phyloP scores from a whole-genome alignment of 2,113 vertebrate species.

The Rhabdornis inornatus region DNA sequence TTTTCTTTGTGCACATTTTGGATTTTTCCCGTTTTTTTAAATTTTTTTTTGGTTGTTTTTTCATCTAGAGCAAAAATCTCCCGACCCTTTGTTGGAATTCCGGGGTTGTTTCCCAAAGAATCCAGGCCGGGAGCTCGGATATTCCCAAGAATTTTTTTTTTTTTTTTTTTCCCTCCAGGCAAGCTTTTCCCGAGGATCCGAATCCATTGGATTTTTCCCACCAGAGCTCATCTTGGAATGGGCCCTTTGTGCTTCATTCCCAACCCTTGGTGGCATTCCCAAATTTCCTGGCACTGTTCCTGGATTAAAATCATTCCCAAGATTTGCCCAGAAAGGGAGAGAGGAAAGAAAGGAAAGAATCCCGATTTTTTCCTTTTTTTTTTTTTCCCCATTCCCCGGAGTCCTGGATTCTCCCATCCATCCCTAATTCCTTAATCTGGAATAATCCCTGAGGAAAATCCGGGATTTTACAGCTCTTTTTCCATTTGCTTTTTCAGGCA shows the following conservation, averaged over 20 bases:
- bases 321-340: neutral
- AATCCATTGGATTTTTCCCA: slow-evolving; percentile 68
- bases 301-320: neutral
- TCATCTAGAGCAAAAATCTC: slow-evolving; percentile 25
- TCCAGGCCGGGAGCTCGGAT: slow-evolving; percentile 57
- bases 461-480: neutral
- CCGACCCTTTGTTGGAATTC: slow-evolving; percentile 58
- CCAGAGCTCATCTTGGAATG: neutral
- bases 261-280: neutral
- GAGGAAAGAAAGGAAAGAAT: neutral
- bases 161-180: too few relatives aligned
- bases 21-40: neutral
- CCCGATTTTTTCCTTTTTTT: neutral
- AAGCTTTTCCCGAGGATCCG: slow-evolving; percentile 66
- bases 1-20: neutral
- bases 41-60: too few relatives aligned
- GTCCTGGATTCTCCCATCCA: neutral
- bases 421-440: neutral
- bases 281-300: neutral
- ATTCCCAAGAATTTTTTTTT: slow-evolving; percentile 68
- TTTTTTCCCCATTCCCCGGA: neutral
- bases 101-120: slow-evolving; percentile 56
- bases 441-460: neutral
- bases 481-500: slow-evolving; percentile 66
- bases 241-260: neutral